These are phyloP conservation scores for Pelusios castaneus DNA, from an alignment of 2,113 vertebrate genomes.

Conservation along the genomic window DNA sequence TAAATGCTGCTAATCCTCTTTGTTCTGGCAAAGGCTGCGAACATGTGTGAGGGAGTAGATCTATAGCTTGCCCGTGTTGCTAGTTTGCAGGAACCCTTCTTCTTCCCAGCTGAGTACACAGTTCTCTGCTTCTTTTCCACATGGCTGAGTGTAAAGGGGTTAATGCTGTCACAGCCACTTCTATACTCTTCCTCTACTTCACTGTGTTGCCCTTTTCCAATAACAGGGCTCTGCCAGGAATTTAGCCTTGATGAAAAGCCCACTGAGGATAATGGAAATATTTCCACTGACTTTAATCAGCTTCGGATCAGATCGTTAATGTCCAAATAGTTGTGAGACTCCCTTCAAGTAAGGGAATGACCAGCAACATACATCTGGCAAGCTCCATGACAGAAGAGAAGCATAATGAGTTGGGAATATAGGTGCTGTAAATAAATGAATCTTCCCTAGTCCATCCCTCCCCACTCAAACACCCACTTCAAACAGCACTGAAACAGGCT, in stretches of 20 bases:
- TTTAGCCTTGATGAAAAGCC: neutral
- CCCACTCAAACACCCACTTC: neutral
- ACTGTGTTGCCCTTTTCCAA: neutral
- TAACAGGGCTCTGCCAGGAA: neutral
- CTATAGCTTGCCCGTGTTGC: neutral
- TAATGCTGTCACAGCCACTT: neutral
- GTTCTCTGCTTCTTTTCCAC: neutral
- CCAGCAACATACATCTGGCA: fast-evolving
- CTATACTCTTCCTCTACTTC: neutral
- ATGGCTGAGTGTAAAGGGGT: neutral
- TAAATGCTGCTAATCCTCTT: neutral
- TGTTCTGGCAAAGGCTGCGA: neutral
- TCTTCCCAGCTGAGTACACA: neutral
- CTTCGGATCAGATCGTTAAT: neutral
- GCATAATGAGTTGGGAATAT: neutral
- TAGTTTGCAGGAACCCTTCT: neutral
- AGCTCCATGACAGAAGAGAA: neutral
- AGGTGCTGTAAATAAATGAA: fast-evolving
- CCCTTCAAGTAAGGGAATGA: neutral
- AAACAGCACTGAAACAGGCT: neutral
- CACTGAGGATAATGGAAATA: neutral
- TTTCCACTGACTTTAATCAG: neutral
- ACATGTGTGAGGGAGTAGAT: neutral
- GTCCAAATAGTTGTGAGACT: fast-evolving
- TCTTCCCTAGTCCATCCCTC: fast-evolving